Conservation (phyloP, 2,113 vertebrate species). For the Forbesichthys agassizii region DNA sequence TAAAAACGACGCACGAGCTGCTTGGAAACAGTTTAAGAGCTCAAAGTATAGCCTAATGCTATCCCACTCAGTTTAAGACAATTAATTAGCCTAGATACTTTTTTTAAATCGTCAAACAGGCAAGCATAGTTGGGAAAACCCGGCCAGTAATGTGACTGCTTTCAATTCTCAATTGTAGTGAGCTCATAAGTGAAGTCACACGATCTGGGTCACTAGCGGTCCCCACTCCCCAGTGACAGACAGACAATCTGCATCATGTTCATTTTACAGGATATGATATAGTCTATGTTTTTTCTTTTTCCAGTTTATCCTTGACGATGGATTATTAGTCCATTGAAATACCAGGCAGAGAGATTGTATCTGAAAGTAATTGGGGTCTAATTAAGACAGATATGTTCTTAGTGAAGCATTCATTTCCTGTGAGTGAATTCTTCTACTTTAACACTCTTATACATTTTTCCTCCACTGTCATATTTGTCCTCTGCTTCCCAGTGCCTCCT, state of each 20-base stretch:
- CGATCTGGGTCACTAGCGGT: slow-evolving; percentile 19
- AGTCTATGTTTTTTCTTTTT: slow-evolving; percentile 12
- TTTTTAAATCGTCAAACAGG: neutral
- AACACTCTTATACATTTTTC: slow-evolving; percentile 18
- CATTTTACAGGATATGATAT: slow-evolving; percentile 1
- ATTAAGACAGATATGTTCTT: slow-evolving; percentile 62
- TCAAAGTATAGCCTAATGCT: too few relatives aligned
- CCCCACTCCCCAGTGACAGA: slow-evolving; percentile 2
- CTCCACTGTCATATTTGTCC: slow-evolving; percentile 16
- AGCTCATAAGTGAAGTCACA: slow-evolving; percentile 34
- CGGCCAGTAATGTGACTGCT: slow-evolving; percentile 6
- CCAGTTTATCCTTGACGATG: slow-evolving; percentile 7
- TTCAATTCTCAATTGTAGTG: slow-evolving; percentile 38
- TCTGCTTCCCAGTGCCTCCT: neutral
- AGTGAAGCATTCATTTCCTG: slow-evolving; percentile 71
- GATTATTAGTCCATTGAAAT: neutral
- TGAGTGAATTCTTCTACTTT: slow-evolving; percentile 43
- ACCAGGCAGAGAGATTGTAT: slow-evolving; percentile 41
- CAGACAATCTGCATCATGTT: neutral
- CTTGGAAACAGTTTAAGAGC: too few relatives aligned
- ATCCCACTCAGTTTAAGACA: too few relatives aligned
- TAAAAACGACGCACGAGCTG: too few relatives aligned
- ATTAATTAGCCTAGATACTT: too few relatives aligned
- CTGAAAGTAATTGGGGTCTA: slow-evolving; percentile 53
- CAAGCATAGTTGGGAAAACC: neutral